Conservation (phyloP, 2,113 vertebrate species). For the Xerus inauris region DNA sequence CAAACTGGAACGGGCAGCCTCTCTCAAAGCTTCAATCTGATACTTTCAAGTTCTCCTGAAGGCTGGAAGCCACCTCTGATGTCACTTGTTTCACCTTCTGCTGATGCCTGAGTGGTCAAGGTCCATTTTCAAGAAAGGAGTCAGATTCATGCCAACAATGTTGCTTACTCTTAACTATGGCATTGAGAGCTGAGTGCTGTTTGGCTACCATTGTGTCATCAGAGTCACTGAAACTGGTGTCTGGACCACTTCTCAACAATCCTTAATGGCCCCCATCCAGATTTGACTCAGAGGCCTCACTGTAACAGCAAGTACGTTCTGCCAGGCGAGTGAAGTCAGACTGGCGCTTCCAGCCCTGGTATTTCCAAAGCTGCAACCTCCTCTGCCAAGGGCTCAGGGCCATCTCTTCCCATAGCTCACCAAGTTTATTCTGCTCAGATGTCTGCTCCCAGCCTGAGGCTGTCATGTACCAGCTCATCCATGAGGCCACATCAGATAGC, state of each 20-base stretch:
- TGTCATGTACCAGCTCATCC: constrained; percentile 97
- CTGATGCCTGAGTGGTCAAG: constrained; percentile 90
- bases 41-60: constrained; percentile 93
- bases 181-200: constrained; percentile 88
- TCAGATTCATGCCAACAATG: constrained; percentile 95
- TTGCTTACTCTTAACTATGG: constrained; percentile 89
- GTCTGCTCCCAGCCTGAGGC: constrained; percentile 96
- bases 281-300: constrained; percentile 94
- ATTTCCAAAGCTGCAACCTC: constrained; percentile 92
- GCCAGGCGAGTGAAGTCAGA: constrained; percentile 90
- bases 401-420: constrained; percentile 95
- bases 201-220: constrained; percentile 89
- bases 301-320: constrained; percentile 91
- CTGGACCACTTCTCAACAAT: constrained; percentile 87
- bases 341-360: constrained; percentile 91
- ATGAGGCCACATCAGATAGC: constrained; percentile 84
- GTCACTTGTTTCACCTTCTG: constrained; percentile 94
- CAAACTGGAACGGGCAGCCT: constrained; percentile 89
- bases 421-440: constrained; percentile 93
- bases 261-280: constrained; percentile 91
- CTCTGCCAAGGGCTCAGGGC: constrained; percentile 93
- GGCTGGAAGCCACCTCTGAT: constrained; percentile 91
- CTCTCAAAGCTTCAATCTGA: constrained; percentile 89
- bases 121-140: constrained; percentile 93
- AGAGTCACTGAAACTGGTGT: constrained; percentile 93